Evolutionary conservation across 2,113 vertebrate species (phyloP).

Genomic region (Siniperca knerii): DNA sequence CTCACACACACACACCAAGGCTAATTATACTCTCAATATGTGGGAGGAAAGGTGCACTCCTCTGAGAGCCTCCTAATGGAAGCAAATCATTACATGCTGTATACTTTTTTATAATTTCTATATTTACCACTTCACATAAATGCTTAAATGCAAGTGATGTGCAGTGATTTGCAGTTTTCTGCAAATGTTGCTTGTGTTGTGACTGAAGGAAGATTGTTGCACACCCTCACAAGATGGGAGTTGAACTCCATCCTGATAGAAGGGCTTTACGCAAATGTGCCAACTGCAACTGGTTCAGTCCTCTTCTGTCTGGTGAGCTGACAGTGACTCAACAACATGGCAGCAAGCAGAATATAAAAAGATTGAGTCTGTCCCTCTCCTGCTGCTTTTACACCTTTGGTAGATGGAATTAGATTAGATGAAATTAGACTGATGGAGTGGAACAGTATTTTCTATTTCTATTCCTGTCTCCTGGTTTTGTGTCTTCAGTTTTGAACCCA

Average conservation of each 20-base stretch:
- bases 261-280: conserved; percentile 25
- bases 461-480: background rate
- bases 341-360: conserved; percentile 19
- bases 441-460: conserved; percentile 3
- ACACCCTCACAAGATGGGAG: conserved; percentile 15
- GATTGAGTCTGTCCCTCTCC: conserved; percentile 6
- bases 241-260: conserved; percentile 9
- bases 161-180: conserved; percentile 9
- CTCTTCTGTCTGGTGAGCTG: conserved; percentile 24
- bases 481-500: background rate
- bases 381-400: conserved; percentile 33
- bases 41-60: conserved; percentile 19
- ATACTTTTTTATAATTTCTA: conserved; percentile 15
- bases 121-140: background rate
- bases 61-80: conserved; percentile 13
- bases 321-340: conserved; percentile 32
- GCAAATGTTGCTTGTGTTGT: conserved; percentile 22
- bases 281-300: conserved; percentile 19
- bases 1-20: background rate
- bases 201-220: conserved; percentile 4
- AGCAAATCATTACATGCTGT: conserved; percentile 31
- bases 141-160: background rate
- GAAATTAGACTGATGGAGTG: conserved; percentile 30
- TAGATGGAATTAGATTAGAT: conserved; percentile 28
- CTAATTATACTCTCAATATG: conserved; percentile 6